These are phyloP conservation scores for Watersipora subatra DNA, from an alignment of 1,140 invertebrate genomes.

Conservation along the genomic window DNA sequence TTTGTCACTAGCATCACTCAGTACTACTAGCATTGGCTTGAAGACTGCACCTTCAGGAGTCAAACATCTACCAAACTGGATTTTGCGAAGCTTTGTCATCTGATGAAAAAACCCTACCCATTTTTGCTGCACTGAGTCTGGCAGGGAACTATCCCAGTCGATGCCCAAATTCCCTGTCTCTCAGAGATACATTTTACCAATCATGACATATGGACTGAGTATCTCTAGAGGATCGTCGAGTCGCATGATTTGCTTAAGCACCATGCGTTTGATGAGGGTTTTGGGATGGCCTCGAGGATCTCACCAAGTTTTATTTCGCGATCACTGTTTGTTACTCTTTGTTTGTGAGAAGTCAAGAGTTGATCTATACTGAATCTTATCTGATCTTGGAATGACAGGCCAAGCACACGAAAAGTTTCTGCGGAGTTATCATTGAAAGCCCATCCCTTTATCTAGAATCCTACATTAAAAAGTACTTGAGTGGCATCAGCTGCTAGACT, in stretches of 20 bases:
- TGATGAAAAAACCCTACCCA: slow-evolving; percentile 11
- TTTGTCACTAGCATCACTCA: slow-evolving; percentile 3
- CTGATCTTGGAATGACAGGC: background rate
- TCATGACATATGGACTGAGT: slow-evolving; percentile 4
- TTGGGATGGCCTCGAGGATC: background rate
- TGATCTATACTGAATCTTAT: background rate
- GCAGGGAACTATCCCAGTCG: slow-evolving; percentile 11
- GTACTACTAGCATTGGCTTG: background rate
- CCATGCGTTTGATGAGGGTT: background rate
- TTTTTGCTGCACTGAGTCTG: background rate
- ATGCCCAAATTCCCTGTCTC: slow-evolving; percentile 9
- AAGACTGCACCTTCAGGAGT: background rate
- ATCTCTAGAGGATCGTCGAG: slow-evolving; percentile 17
- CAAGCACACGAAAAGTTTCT: background rate
- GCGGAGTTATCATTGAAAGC: background rate
- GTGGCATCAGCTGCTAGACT: background rate
- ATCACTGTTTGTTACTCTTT: background rate
- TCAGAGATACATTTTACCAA: slow-evolving; percentile 3
- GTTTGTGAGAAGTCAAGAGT: background rate
- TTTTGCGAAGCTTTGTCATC: background rate
- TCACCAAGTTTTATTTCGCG: background rate
- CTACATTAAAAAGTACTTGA: background rate
- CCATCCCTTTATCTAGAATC: slow-evolving; percentile 1
- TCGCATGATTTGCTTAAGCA: slow-evolving; percentile 1
- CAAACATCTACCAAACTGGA: background rate